Evolutionary conservation across 1,140 invertebrate genomes (phyloP), one percentile per base, ranked within the genome.

Genomic region (Campodea augens): DNA sequence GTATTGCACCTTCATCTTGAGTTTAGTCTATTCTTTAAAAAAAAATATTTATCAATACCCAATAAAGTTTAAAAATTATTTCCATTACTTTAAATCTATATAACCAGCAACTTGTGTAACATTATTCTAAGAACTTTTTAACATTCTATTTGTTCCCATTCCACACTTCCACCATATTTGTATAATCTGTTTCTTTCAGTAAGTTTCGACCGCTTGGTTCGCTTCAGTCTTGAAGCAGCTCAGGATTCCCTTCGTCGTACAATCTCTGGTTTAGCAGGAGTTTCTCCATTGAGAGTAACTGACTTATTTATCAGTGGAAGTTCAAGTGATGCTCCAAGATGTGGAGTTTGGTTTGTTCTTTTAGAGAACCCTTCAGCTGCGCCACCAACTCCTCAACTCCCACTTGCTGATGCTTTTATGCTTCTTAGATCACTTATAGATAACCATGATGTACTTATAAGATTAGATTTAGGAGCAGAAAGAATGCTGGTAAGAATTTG

Each of bases 231-330:
- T 10, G 51, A 56, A 36, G 44, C 47, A 15, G 52, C 51, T 19
- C 47, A 55, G 38, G 59, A 62, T 38, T 60, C 58, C 23, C 58
- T 62, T 41, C 52, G 59, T 15, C 49, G 58, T 43, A 57, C 54
- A n/a, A 54, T 62, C 27, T 59, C 59, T 20, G 57, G 57, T 27
- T 51, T 62, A 18, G 59, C 59, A 22, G 58, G 58, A 23, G 57
- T 62, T 32, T 61, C 60, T n/a, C 55, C 60, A 1, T 50, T 62
- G 5, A 48, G 59, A 43, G 55, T 61, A 22, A 59, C 57, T 19
- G 55, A 61, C 46, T 45, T 62, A 3, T 57, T 56, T 45, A 58
- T 61, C 50, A 56, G 56, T 44, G 37, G 41, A 32, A 18, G 22
- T 12, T 7, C 3, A 18, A 40, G 27, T 18, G 3, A 22, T 25